Percentiles rank a stretch among this genome's conserved stretches.
These are phyloP conservation scores for Pteronotus mesoamericanus DNA, from an alignment of 2,797 vertebrate species.

Conservation along the genomic window DNA sequence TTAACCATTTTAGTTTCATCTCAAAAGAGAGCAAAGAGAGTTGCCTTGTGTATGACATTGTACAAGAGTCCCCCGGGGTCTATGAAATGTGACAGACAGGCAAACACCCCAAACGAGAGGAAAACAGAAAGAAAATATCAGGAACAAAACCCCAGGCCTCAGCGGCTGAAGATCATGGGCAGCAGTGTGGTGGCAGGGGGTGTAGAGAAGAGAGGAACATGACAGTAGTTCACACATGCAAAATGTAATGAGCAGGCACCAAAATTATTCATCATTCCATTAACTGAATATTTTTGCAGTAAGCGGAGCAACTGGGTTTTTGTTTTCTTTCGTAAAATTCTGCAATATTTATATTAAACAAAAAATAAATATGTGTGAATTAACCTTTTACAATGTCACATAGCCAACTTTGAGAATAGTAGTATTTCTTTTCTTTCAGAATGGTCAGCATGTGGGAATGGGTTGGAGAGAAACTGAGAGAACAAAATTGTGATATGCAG, in stretches of 20 bases:
- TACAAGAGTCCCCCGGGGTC: background rate
- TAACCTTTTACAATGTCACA: background rate
- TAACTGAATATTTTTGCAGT: background rate
- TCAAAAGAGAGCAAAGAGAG: background rate
- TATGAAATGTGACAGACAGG: background rate
- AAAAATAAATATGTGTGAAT: background rate
- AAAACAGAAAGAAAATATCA: background rate
- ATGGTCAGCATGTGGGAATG: background rate
- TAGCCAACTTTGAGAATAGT: background rate
- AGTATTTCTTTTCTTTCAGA: background rate
- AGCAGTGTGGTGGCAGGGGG: background rate
- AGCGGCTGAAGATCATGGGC: background rate
- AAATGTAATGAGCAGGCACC: background rate
- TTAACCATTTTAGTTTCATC: background rate
- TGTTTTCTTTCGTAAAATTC: background rate
- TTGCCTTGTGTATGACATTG: background rate
- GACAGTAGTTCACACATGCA: background rate
- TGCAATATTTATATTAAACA: background rate
- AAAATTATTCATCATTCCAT: background rate
- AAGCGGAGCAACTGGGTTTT: background rate
- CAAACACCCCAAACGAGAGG: background rate
- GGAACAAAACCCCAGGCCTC: background rate
- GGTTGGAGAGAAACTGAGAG: background rate
- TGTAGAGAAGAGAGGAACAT: background rate
- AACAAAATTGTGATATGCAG: background rate